phyloP scores from a whole-genome alignment of 2,888 invertebrate genomes.

The Torymus auratus region DNA sequence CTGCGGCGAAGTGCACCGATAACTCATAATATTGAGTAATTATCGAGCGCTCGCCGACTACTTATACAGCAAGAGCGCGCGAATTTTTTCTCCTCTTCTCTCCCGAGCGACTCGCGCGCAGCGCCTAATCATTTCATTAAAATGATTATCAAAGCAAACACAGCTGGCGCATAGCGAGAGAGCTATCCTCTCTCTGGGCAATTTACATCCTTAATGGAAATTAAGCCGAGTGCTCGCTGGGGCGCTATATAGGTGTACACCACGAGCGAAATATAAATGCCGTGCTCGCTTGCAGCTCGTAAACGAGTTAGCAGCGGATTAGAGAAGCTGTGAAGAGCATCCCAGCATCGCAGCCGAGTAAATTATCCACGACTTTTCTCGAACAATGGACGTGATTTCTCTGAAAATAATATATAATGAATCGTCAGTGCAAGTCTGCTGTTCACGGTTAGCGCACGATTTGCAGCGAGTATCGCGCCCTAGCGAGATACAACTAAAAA shows the following conservation, averaged over 20 bases:
- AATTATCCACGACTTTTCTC: slow-evolving; percentile 59
- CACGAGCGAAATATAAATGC: slow-evolving; percentile 34
- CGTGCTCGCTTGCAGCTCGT: neutral
- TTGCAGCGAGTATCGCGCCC: neutral
- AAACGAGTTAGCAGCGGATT: slow-evolving; percentile 43
- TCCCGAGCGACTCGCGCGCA: neutral
- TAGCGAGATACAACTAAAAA: neutral
- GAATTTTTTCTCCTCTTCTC: slow-evolving; percentile 14
- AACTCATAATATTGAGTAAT: slow-evolving; percentile 38
- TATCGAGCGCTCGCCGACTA: neutral
- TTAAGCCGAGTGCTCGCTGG: neutral
- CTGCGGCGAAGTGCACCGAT: neutral
- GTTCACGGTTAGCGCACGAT: neutral
- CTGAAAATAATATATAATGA: slow-evolving; percentile 61
- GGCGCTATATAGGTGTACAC: neutral
- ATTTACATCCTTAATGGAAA: slow-evolving; percentile 50
- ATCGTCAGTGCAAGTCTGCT: slow-evolving; percentile 55
- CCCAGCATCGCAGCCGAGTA: slow-evolving; percentile 41
- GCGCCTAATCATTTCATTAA: slow-evolving; percentile 53
- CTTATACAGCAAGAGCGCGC: neutral
- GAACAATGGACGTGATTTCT: slow-evolving; percentile 61
- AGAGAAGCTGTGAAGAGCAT: slow-evolving; percentile 2
- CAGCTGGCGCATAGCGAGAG: slow-evolving; percentile 17
- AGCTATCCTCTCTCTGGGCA: slow-evolving; percentile 7
- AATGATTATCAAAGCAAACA: slow-evolving; percentile 51